These are phyloP conservation scores for Netelia melanura DNA, from an alignment of 2,888 invertebrate genomes.

Conservation along the genomic window DNA sequence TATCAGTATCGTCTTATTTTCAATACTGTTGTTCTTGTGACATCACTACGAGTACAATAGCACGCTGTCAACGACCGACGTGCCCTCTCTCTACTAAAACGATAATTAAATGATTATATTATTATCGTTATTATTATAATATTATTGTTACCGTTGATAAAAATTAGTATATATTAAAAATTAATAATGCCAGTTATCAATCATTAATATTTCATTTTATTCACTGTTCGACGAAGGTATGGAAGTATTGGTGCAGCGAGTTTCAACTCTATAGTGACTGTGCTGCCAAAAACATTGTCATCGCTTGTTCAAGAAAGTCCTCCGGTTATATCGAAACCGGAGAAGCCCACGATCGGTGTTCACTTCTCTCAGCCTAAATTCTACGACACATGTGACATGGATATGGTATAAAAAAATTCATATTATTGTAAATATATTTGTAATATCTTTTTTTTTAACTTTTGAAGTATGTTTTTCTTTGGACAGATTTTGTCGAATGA, in stretches of 20 bases:
- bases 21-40: no score
- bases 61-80: no score
- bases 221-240: conserved; percentile 68
- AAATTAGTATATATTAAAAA: no score
- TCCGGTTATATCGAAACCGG: conserved; percentile 61
- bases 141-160: no score
- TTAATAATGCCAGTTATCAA: no score
- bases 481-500: conserved; percentile 64
- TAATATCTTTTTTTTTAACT: conserved; percentile 8
- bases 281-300: conserved; percentile 73
- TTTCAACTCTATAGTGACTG: conserved; percentile 70
- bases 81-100: neutral
- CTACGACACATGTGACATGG: conserved; percentile 74
- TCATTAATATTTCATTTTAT: no score
- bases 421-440: no score
- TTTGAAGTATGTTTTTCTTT: conserved; percentile 6
- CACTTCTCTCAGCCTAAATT: conserved; percentile 70
- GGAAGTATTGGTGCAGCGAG: conserved; percentile 74
- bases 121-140: neutral
- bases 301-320: conserved; percentile 68
- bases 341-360: conserved; percentile 37
- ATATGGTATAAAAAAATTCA: conserved; percentile 72
- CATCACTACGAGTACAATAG: no score
- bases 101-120: neutral
- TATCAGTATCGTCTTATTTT: no score